Percentiles rank a stretch among this genome's conserved stretches.
phyloP scores from a whole-genome alignment of 2,797 vertebrate species.

The Chanos chanos region DNA sequence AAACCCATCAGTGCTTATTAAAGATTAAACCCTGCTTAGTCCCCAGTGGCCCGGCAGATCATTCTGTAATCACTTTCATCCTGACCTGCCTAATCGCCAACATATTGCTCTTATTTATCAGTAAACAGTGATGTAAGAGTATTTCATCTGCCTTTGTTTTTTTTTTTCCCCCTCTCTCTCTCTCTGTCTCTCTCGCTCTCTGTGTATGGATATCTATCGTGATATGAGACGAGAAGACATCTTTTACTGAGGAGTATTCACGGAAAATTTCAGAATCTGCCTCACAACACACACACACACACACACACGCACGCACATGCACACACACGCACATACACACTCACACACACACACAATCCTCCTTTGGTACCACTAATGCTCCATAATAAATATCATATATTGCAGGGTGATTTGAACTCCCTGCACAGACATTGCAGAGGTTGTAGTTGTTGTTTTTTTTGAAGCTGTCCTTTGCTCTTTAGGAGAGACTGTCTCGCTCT shows the following conservation, averaged over 20 bases:
- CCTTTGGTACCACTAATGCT: too few species aligned
- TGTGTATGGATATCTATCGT: too few species aligned
- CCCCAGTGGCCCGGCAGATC: constrained; percentile 65
- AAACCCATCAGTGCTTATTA: constrained; percentile 69
- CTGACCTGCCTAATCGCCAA: constrained; percentile 71
- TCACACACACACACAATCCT: too few species aligned
- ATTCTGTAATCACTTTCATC: constrained; percentile 69
- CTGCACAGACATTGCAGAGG: too few species aligned
- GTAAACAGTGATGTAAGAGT: constrained; percentile 69
- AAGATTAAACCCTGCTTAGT: constrained; percentile 71
- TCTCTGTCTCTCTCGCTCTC: constrained; percentile 28
- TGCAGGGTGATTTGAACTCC: too few species aligned
- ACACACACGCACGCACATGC: too few species aligned
- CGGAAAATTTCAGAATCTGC: not conserved
- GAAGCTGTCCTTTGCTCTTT: too few species aligned
- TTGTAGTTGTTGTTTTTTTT: too few species aligned
- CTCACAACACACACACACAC: not conserved
- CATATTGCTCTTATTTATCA: constrained; percentile 74
- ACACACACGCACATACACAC: too few species aligned
- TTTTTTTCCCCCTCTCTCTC: constrained; percentile 57
- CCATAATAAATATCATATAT: too few species aligned
- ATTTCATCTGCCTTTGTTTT: constrained; percentile 54
- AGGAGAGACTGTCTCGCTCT: constrained; percentile 60
- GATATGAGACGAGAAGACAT: too few species aligned
- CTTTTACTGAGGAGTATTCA: not conserved